phyloP scores from a whole-genome alignment of 2,113 vertebrate species.

The Numida meleagris region DNA sequence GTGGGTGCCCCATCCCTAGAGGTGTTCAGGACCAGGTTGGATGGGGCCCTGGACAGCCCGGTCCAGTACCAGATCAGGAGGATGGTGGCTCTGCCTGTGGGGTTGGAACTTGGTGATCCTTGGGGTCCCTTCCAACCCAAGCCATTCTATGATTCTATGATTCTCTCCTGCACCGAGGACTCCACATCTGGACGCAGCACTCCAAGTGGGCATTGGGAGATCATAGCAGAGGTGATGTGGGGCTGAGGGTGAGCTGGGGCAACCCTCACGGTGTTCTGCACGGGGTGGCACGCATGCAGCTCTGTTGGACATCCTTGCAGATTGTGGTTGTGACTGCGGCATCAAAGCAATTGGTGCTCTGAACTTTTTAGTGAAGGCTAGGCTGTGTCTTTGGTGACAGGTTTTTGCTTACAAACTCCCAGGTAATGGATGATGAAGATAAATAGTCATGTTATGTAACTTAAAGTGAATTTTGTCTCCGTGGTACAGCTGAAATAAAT shows the following conservation, averaged over 20 bases:
- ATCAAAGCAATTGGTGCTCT: background rate
- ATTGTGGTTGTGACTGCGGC: rapidly evolving
- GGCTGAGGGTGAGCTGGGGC: background rate
- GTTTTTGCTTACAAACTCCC: background rate
- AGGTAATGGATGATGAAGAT: constrained; percentile 51
- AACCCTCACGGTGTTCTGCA: background rate
- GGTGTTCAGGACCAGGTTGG: too few species aligned
- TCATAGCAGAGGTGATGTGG: rapidly evolving
- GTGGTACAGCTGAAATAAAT: background rate
- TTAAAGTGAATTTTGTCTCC: constrained; percentile 42
- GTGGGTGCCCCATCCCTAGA: too few species aligned
- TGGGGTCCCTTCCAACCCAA: too few species aligned
- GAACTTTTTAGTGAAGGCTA: background rate
- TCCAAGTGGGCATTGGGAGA: background rate
- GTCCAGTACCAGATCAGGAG: too few species aligned
- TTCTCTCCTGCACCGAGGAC: too few species aligned
- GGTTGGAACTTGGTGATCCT: too few species aligned
- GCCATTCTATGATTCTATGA: too few species aligned
- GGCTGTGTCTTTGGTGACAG: background rate
- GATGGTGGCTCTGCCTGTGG: too few species aligned
- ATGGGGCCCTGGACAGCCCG: too few species aligned
- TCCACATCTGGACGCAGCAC: too few species aligned
- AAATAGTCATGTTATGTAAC: background rate
- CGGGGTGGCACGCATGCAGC: rapidly evolving
- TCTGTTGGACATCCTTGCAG: background rate